A percentile compares a stretch with the other conserved stretches of the same genome.
Evolutionary conservation across 2,113 vertebrate species (phyloP).

Genomic region (Siniperca knerii): DNA sequence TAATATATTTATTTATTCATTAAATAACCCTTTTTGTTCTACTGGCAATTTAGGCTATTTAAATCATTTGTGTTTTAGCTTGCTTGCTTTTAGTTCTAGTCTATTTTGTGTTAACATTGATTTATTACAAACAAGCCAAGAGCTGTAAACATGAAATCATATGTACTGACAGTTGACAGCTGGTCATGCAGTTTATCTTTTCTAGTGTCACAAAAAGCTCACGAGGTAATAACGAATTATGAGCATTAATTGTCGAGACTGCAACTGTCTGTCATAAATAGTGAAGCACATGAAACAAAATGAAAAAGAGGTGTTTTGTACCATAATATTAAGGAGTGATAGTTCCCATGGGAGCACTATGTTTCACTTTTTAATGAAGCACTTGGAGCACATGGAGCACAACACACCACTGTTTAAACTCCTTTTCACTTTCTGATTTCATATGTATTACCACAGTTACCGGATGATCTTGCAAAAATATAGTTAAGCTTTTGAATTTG

Average conservation of each 20-base stretch:
- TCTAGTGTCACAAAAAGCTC: neutral
- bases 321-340: neutral
- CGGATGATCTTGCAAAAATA: neutral
- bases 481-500: neutral
- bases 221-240: too few species aligned
- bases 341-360: neutral
- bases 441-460: too few species aligned
- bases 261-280: neutral
- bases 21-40: slow-evolving; percentile 1
- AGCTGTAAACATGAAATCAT: neutral
- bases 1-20: too few species aligned
- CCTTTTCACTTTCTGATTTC: too few species aligned
- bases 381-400: too few species aligned
- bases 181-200: neutral
- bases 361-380: too few species aligned
- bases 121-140: neutral
- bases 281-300: neutral
- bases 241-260: neutral
- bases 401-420: too few species aligned
- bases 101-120: neutral
- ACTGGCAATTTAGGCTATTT: neutral
- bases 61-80: neutral
- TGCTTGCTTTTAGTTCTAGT: neutral
- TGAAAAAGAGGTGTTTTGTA: neutral
- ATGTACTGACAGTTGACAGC: neutral